Base-by-base conservation (phyloP, 2,113 vertebrate genomes). In the Tautogolabrus adspersus region DNA sequence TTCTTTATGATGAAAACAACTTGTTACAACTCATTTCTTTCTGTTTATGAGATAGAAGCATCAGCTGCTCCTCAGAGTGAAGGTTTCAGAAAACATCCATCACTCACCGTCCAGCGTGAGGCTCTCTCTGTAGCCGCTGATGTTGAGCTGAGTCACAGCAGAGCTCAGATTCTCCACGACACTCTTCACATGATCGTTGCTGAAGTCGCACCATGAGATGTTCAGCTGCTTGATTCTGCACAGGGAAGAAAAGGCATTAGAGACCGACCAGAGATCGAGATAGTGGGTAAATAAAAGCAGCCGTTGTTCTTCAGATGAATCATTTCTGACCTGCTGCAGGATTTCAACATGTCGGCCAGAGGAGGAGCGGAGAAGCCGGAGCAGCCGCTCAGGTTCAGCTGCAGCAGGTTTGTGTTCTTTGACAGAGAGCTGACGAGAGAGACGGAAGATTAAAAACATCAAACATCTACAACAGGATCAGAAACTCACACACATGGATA, bases 121-220 rank as follows among this genome's bases (percentile, higher is more conserved):
- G 81, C 94, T 96, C 67, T 96, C 95, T 72, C 98, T 93, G 91
- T 98, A 98, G n/a, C 98, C 97, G 5, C 98, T 98, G 76, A 99
- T 92, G 90, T 98, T 98, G 63, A 99, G 91, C 19, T 96, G 94
- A 0, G 88, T 94, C 58, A 98, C n/a, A 1, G 81, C 86, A 18
- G 93, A 47, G 8, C 94, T 91, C 38, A 98, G 0, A 0, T 94
- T 86, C 0, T 2, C 81, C 0, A 96, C 95, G 0, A 96, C 91
- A 2, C 87, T 92, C 81, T 93, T 94, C 55, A 99, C 94, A 0
- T 98, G 96, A 2, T 92, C 68, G 0, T 74, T 89, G 60, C 79
- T 94, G 82, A 99, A 98, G 65, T 94, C 89, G 65, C 98, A 98
- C 97, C 97, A 99, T 0, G 97, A 97, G 42, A 97, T 83, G 69